Evolutionary conservation across 1,140 invertebrate genomes (phyloP), one percentile per base, ranked within the genome.

Genomic region (Euura lappo): DNA sequence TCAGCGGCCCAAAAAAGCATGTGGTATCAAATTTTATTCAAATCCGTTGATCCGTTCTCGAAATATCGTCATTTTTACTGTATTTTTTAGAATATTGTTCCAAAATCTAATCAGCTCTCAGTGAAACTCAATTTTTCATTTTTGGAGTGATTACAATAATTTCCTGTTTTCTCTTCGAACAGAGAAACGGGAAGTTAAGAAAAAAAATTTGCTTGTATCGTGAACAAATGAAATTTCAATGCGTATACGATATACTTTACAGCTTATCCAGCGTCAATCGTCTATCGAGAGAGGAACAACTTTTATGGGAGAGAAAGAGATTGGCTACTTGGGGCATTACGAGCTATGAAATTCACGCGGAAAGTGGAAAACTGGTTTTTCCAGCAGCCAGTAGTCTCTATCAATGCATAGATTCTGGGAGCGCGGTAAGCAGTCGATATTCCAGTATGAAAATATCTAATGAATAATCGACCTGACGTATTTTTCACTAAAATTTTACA

Each of bases 301-400:
- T 99, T 67, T 88, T 98, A 71, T 94, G 95, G 88, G 97, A 99
- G 84, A 89, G 97, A 70, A 97, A 98, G 87, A 88, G 96, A 76
- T 90, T 97, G 7, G 92, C 95, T 0, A 95, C 95, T 1, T 97
- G 95, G 92, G 98, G 98, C 28, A 98, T 99, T 68, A 97, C 96
- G 2, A 95, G 95, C 8, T 99, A 98, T 82, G 96, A 98, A 82
- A 88, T 97, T 65, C 94, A 97, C 81, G 89, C 91, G 42, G 89
- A 90, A 3, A 92, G 93, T 69, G 96, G 96, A 42, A 93, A 94
- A 81, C 92, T 99, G 77, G 92, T 98, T 42, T 98, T 99, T 87
- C 95, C 97, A 60, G 95, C 96, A 74, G 93, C 94, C 0, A 95
- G 95, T 77, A 94, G 93, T 75, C 88, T 98, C 65, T 98, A 91